Evolutionary conservation across 35 echinoderm and acorn worm species (phyloP), one percentile per base, ranked within the genome.

Genomic region (Patiria miniata): DNA sequence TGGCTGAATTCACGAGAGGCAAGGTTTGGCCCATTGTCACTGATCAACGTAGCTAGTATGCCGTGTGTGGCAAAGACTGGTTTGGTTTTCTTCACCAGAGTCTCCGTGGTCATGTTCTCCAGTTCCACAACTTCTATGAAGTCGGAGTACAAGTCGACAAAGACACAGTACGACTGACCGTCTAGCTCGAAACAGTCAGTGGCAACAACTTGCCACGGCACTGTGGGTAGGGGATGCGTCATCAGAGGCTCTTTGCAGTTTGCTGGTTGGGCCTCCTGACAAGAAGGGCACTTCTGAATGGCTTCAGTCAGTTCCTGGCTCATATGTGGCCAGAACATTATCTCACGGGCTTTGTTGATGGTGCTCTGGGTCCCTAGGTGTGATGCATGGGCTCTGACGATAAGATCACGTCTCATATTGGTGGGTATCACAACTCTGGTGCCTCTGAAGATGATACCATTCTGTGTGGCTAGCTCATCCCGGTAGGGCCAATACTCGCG

Each of bases 261-360:
- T 79, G 80, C 30, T 53, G 76, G 36, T 40, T 61, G 77, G 21
- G 39, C 88, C 38, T 61, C 40, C n/a, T 84, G 51, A 21, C 87
- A 90, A 1, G 76, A 51, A 17, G 51, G 52, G 54, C 83, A 87
- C 19, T 54, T 40, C 37, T 29, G 47, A 0, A 91, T 34, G 22
- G 82, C 60, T 50, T 97, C 85, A 40, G 56, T 34, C 39, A 93
- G 34, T 30, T 97, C 83, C 37, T 56, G 87, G 55, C 51, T 81
- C 83, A 97, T 93, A 16, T 77, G 22, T 3, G 84, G 87, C 91
- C 95, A 97, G 77, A 85, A 95, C 8, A 91, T 78, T 10, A 86
- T 87, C 39, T 68, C 3, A 8, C 87, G 55, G 14, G 95, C 91
- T 6, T 87, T 68, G 60, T 68, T 68, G 7, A 93, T 78, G 42